Evolutionary conservation across 2,113 vertebrate species (phyloP), one percentile per base, ranked within the genome.

Genomic region (Limanda limanda): DNA sequence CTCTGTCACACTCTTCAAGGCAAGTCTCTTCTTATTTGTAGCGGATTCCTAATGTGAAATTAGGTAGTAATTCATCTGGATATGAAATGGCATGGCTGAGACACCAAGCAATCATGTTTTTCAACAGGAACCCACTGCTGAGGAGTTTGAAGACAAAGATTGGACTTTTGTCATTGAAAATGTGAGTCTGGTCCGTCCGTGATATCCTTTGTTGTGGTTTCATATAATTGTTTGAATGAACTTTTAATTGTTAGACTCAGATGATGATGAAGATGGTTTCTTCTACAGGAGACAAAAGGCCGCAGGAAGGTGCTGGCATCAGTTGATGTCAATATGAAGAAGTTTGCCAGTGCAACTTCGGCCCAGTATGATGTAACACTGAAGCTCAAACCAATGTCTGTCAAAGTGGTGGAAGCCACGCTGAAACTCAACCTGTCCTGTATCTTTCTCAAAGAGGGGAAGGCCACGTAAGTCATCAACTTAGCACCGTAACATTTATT

Each of bases 131-230:
- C 94, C 96, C 0, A 93, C 95, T 3, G 92, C 96, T 55, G 96
- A 97, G 48, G 95, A 96, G 76, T 98, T 95, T 86, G 97, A 98
- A 58, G 95, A 96, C 89, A 98, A 98, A 83, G 96, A 97, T 3
- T 98, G 97, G 97, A 97, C 95, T 0, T 96, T 98, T 70, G 85
- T 97, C 37, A 93, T 98, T 67, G 97, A 98, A 88, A 96, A 95
- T 73, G 97, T 97, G 89, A 93, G 93, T 91, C 3, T 78, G n/a
- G 0, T n/a, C 0, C 1, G 0, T 71, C 24, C 68, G 17, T 11
- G 23, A n/a, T 40, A 0, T 60, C 10, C 14, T 0, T 45, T 8
- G 23, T 42, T 21, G 9, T 37, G 9, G 35, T 37, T 37, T 37
- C 9, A 24, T 20, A 24, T 14, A 14, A 20, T 40, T 7, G 8